Base-by-base conservation (phyloP, 2,888 invertebrate genomes). In the Agonopterix heracliana region DNA sequence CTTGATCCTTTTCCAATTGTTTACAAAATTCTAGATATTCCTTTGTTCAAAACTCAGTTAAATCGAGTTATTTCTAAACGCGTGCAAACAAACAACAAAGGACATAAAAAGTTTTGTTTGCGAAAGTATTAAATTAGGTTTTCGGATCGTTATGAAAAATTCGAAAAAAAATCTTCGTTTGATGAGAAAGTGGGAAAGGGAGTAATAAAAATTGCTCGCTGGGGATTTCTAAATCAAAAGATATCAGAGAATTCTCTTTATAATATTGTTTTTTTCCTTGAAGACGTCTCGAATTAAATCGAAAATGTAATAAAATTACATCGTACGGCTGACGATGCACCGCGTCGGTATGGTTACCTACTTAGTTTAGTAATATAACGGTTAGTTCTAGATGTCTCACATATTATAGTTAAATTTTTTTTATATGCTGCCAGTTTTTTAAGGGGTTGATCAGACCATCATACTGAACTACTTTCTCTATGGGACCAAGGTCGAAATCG, bases 141-240 rank as follows among this genome's bases (percentile, higher is more conserved):
- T 38, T n/a, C 10, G 3, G 9, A 38, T 38, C n/a, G 38, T 38
- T 1, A 38, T 38, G 38, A 38, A 38, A 38, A 38, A 9, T n/a
- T 9, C 34, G 42, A 46, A 51, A 43, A 48, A 45, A 46, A 34
- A 34, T 50, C 50, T 51, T 54, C 52, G 52, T 57, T 57, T 57
- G 52, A 57, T 52, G 57, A 51, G 48, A 48, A 38, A 38, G 10
- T n/a, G n/a, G 9, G 38, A 43, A 34, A 9, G n/a, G n/a, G 38
- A 41, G 14, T 55, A 54, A 55, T 55, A 55, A 55, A 55, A 57
- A 55, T 44, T 53, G 46, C 51, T 52, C 54, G 44, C 54, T 51
- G 46, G 55, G 51, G 54, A 50, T 50, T 55, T 55, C 50, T 50
- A 50, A 57, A 55, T 54, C 57, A 57, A 57, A 55, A 55, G 55